These are phyloP conservation scores for pig (Sus scrofa) DNA, from an alignment of 2,113 vertebrate genomes.

Conservation along the genomic window T2T-Sscrofa CM000812.6:126396501-126397000, in stretches of 20 bases:
- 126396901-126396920: background rate
- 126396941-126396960: background rate
- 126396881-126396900: background rate
- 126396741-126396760: background rate
- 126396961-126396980: background rate
- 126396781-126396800: background rate
- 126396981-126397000: background rate
- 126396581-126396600: background rate
- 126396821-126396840: background rate
- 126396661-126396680: background rate
- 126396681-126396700: background rate
- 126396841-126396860: background rate
- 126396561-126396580: background rate
- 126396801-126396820: slow-evolving; percentile 10
- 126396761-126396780: background rate
- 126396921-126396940: background rate
- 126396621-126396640: background rate
- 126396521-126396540: background rate
- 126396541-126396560: background rate
- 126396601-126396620: background rate
- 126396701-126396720: background rate
- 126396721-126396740: background rate
- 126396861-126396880: background rate
- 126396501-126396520: background rate
- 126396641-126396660: background rate